Evolutionary conservation across 1,140 invertebrate species (phyloP).

Genomic region (Drosophila neocordata): DNA sequence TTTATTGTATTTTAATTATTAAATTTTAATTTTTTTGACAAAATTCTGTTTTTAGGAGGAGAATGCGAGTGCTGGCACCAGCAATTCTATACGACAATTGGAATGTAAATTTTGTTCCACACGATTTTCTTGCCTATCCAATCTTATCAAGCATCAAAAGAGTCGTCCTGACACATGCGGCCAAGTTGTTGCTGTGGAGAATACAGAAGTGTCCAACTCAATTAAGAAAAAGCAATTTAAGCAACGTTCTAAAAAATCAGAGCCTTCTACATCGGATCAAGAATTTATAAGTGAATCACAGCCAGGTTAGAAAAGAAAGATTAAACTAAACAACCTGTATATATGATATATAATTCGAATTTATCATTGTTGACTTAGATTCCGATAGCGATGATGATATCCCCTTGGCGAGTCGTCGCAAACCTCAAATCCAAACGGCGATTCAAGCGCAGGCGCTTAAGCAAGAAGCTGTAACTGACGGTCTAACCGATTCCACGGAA

Average conservation of each 20-base stretch:
- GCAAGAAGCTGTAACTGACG: constrained; percentile 51
- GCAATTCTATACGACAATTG: constrained; percentile 72
- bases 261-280: not conserved
- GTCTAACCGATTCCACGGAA: constrained; percentile 63
- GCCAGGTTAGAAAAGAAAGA: not conserved
- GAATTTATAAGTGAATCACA: constrained; percentile 12
- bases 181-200: not conserved
- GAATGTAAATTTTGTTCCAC: constrained; percentile 80
- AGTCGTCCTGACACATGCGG: constrained; percentile 82
- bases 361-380: not conserved
- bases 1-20: not conserved
- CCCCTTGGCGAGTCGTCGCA: constrained; percentile 57
- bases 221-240: constrained; percentile 29
- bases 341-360: not conserved
- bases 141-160: constrained; percentile 82
- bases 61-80: constrained; percentile 9
- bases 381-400: constrained; percentile 65
- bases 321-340: too few relatives aligned
- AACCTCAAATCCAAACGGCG: constrained; percentile 33
- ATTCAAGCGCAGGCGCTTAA: constrained; percentile 37
- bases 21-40: not conserved
- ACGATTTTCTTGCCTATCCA: constrained; percentile 83
- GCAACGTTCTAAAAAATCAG: constrained; percentile 30
- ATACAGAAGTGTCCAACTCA: not conserved
- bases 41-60: not conserved